Percentiles rank a stretch among this genome's conserved stretches.
These are phyloP conservation scores for Boulengeromyrus knoepffleri DNA, from an alignment of 2,113 vertebrate species.

Conservation along the genomic window DNA sequence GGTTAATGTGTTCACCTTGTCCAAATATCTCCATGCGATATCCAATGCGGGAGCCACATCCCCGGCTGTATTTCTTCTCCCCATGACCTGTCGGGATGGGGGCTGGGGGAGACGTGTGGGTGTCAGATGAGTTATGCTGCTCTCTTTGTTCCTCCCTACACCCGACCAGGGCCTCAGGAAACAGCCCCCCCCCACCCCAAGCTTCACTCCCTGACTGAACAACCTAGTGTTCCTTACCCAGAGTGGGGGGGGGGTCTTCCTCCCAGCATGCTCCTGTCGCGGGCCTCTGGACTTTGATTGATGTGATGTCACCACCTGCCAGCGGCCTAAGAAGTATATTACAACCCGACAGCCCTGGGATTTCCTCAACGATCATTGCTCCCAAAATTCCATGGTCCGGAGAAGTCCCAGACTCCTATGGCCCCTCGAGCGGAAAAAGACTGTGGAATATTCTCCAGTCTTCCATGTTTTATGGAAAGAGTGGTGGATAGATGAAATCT, in stretches of 20 bases:
- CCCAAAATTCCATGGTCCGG: neutral
- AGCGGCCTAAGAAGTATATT: constrained; percentile 34
- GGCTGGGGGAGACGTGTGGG: constrained; percentile 16
- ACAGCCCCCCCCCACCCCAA: neutral
- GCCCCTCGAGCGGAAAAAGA: neutral
- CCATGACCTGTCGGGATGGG: constrained; percentile 8
- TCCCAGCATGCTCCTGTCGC: constrained; percentile 21
- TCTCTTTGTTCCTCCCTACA: constrained; percentile 15
- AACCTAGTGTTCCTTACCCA: neutral
- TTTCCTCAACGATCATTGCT: constrained; percentile 21
- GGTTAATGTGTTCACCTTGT: constrained; percentile 39
- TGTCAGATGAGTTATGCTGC: constrained; percentile 32
- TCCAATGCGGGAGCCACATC: constrained; percentile 11
- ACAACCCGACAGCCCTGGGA: constrained; percentile 30
- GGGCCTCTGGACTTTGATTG: constrained; percentile 33
- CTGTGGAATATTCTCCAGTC: neutral
- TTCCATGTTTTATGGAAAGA: neutral
- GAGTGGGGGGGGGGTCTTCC: constrained; percentile 9
- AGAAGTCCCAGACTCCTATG: neutral
- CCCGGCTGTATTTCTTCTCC: constrained; percentile 21
- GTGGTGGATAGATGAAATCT: neutral
- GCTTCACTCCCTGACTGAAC: constrained; percentile 5
- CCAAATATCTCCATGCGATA: constrained; percentile 34
- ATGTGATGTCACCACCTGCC: constrained; percentile 45
- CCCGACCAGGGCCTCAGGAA: neutral